Conservation (phyloP, 1,140 invertebrate genomes). For the Lepidurus packardi region DNA sequence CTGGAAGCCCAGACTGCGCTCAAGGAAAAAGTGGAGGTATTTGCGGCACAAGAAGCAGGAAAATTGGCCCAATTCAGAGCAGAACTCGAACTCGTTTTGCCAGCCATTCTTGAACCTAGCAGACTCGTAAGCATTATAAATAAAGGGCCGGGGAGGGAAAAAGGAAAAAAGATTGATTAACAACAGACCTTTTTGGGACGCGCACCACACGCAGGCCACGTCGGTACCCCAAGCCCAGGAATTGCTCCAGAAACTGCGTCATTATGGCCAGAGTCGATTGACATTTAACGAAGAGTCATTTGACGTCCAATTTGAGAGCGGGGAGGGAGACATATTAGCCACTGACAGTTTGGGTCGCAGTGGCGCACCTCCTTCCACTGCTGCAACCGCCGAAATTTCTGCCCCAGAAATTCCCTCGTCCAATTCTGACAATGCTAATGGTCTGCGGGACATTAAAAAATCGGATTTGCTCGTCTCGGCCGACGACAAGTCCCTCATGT, state of each 20-base stretch:
- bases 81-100: constrained; percentile 29
- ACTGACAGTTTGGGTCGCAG: neutral
- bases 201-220: neutral
- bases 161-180: neutral
- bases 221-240: constrained; percentile 27
- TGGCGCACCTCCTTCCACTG: neutral
- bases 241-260: neutral
- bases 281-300: constrained; percentile 7
- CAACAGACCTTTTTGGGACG: neutral
- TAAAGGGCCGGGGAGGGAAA: constrained; percentile 25
- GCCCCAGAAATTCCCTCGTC: neutral
- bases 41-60: constrained; percentile 32
- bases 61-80: constrained; percentile 28
- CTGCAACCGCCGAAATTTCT: neutral
- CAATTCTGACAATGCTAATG: constrained; percentile 1
- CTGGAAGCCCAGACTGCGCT: constrained; percentile 37
- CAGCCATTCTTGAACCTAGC: constrained; percentile 28
- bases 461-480: constrained; percentile 8
- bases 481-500: constrained; percentile 14
- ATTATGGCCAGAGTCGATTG: constrained; percentile 18
- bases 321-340: neutral
- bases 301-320: constrained; percentile 17
- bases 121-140: constrained; percentile 29
- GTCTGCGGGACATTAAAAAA: neutral
- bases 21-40: constrained; percentile 35